Evolutionary conservation across 2,797 vertebrate genomes (phyloP).

Genomic region (Pangasius krempfi): DNA sequence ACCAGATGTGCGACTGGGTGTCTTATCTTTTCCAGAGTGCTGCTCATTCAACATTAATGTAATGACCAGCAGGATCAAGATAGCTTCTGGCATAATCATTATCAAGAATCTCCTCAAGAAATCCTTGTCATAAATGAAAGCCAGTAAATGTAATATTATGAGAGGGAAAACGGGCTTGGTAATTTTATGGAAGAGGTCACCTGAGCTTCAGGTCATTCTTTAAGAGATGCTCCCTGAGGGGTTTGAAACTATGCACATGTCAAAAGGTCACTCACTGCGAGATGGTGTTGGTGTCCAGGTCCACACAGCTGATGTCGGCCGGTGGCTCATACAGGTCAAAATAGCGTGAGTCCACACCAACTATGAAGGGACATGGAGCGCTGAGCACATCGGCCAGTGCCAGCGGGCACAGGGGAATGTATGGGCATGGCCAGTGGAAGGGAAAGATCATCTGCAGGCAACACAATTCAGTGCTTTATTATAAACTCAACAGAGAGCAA

Average conservation of each 20-base stretch:
- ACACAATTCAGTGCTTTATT: not conserved
- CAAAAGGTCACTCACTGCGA: constrained; percentile 87
- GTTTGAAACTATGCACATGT: constrained; percentile 39
- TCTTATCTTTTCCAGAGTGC: constrained; percentile 37
- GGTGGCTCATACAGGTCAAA: constrained; percentile 98
- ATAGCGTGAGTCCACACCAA: constrained; percentile 97
- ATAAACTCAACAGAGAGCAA: not conserved
- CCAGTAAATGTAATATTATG: not conserved
- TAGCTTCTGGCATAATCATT: constrained; percentile 12
- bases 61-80: constrained; percentile 37
- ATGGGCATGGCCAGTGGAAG: constrained; percentile 98
- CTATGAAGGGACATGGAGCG: constrained; percentile 96
- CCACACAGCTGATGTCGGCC: constrained; percentile 94
- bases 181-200: constrained; percentile 21
- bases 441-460: constrained; percentile 95
- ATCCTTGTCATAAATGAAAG: constrained; percentile 16
- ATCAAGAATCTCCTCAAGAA: constrained; percentile 13
- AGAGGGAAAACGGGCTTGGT: not conserved
- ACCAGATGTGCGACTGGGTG: constrained; percentile 44
- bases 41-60: constrained; percentile 39
- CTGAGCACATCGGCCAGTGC: constrained; percentile 95
- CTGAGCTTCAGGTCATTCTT: constrained; percentile 12
- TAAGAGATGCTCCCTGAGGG: constrained; percentile 8
- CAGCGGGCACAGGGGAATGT: constrained; percentile 96
- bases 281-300: constrained; percentile 99